Evolutionary conservation across 1,140 invertebrate species (phyloP), one percentile per base, ranked within the genome.

Genomic region (Mactra quadrangularis): DNA sequence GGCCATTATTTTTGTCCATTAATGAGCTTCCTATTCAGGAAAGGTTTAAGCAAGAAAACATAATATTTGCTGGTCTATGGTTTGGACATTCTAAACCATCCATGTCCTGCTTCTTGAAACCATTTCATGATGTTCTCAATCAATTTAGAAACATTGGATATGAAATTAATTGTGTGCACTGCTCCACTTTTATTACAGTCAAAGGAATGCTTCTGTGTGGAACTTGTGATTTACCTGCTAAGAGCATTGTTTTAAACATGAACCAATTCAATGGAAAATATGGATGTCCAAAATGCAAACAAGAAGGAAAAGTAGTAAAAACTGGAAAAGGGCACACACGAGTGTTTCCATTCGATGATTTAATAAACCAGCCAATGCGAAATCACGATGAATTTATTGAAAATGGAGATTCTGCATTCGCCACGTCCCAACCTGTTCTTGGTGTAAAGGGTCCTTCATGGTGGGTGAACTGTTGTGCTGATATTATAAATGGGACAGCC

Each of bases 221-320:
- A 31, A 78, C 75, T 33, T 78, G 75, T 53, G 60, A 78, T 62
- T 53, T 78, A 11, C 75, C 75, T 17, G 75, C 75, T 3, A 78
- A 66, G 29, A 66, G 59, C 35, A 78, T 66, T 27, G 75, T 78
- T 9, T 11, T 78, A 25, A 78, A 78, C 31, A 78, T 78, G 75
- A 66, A 1, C 9, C 75, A 78, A 27, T 76, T 76, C 29, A 76
- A 76, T 62, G 75, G 60, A 33, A 41, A 78, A 19, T 66, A 66
- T 53, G 47, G 75, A 17, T 78, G 59, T 33, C 27, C 47, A 31
- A 41, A 53, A 66, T 78, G 75, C 38, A 47, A 47, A 47, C 75
- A 78, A 53, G 27, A 41, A 35, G 60, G 75, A 25, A 31, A 19
- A 19, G 75, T 78, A 6, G n/a, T 66, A 9, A 45, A 60, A 62